Conservation (phyloP, 2,797 vertebrate genomes). For the Danio choprae region DNA sequence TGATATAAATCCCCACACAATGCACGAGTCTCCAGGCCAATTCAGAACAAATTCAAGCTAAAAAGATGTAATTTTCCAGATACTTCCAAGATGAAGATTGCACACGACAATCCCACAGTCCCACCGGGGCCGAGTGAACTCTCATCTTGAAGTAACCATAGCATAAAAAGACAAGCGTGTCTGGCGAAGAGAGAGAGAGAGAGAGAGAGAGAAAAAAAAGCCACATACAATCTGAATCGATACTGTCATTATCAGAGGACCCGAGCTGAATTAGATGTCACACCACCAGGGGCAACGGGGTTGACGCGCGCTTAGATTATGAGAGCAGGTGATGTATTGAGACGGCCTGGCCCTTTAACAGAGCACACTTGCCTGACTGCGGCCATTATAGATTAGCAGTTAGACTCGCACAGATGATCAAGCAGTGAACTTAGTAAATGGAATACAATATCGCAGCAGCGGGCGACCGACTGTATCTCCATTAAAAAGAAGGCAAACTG, state of each 20-base stretch:
- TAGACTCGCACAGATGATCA: slow-evolving; percentile 58
- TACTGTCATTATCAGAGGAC: slow-evolving; percentile 73
- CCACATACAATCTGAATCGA: slow-evolving; percentile 69
- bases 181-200: slow-evolving; percentile 49
- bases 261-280: slow-evolving; percentile 76
- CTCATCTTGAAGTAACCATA: slow-evolving; percentile 40
- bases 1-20: slow-evolving; percentile 42
- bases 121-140: slow-evolving; percentile 40
- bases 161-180: slow-evolving; percentile 58
- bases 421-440: slow-evolving; percentile 60
- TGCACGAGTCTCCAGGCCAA: slow-evolving; percentile 49
- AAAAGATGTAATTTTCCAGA: slow-evolving; percentile 1
- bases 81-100: slow-evolving; percentile 51
- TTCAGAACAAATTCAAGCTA: slow-evolving; percentile 41
- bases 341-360: slow-evolving; percentile 59
- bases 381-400: slow-evolving; percentile 62
- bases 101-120: slow-evolving; percentile 58
- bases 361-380: slow-evolving; percentile 50
- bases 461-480: slow-evolving; percentile 45
- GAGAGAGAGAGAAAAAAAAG: slow-evolving; percentile 10
- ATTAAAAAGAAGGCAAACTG: slow-evolving; percentile 53
- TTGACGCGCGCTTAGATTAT: slow-evolving; percentile 71
- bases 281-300: slow-evolving; percentile 63
- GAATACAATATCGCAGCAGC: slow-evolving; percentile 57
- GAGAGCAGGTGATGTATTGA: slow-evolving; percentile 65